A percentile compares a stretch with the other conserved stretches of the same genome.
These are phyloP conservation scores for Crocodylus rhombifer DNA, from an alignment of 2,797 vertebrate species.

Conservation along the genomic window DNA sequence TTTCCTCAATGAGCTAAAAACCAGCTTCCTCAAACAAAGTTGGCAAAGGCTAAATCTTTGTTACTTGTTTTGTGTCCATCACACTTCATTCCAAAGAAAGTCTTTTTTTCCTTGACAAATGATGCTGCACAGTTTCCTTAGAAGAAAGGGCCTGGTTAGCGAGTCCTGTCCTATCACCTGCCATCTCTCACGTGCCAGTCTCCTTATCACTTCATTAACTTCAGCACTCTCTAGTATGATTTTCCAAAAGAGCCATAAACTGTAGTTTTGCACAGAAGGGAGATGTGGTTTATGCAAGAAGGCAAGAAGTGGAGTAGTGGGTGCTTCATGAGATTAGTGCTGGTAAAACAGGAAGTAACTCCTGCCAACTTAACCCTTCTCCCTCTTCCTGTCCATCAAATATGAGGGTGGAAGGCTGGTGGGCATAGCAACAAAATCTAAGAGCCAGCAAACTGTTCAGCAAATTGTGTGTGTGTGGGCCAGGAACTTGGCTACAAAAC, in stretches of 20 bases:
- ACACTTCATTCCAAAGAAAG: neutral
- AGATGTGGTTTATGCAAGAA: neutral
- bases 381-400: neutral
- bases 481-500: neutral
- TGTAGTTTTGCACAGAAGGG: neutral
- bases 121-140: neutral
- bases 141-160: neutral
- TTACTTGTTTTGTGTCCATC: neutral
- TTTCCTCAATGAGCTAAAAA: neutral
- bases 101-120: neutral
- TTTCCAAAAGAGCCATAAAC: neutral
- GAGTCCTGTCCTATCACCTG: neutral
- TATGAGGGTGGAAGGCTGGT: conserved; percentile 2
- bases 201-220: neutral
- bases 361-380: neutral
- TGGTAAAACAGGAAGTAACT: neutral
- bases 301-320: neutral
- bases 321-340: neutral
- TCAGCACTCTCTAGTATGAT: neutral
- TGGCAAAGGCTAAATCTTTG: conserved; percentile 4
- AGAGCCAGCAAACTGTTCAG: neutral
- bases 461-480: neutral
- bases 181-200: neutral
- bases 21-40: neutral
- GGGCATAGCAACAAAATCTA: conserved; percentile 20